phyloP scores from a whole-genome alignment of 2,797 vertebrate species.

The Vireo griseus region DNA sequence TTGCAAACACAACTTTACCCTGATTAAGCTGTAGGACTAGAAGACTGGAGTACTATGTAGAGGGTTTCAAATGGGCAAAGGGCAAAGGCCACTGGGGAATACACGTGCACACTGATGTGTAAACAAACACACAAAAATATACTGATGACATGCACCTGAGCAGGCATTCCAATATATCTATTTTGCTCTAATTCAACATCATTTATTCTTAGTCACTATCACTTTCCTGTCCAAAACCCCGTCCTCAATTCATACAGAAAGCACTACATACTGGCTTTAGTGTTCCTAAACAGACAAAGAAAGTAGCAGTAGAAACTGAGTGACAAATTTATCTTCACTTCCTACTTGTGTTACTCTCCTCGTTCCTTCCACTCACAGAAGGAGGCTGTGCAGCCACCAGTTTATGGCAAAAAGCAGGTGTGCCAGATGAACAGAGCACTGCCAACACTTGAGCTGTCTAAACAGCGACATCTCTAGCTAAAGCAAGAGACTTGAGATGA shows the following conservation, averaged over 20 bases:
- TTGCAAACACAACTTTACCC: not conserved
- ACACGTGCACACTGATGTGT: not conserved
- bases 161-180: not conserved
- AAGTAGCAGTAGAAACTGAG: not conserved
- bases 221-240: not conserved
- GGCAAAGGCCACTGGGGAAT: accelerated
- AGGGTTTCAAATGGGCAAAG: not conserved
- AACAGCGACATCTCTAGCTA: not conserved
- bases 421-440: not conserved
- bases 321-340: not conserved
- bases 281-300: not conserved
- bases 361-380: not conserved
- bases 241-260: not conserved
- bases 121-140: not conserved
- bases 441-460: not conserved
- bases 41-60: not conserved
- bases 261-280: not conserved
- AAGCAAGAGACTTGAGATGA: not conserved
- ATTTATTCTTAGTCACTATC: not conserved
- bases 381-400: not conserved
- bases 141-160: not conserved
- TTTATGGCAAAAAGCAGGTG: not conserved
- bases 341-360: not conserved
- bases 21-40: not conserved
- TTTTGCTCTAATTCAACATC: not conserved